Evolutionary conservation across 2,888 invertebrate species (phyloP), one percentile per base, ranked within the genome.

Genomic region (Sipunculus nudus): DNA sequence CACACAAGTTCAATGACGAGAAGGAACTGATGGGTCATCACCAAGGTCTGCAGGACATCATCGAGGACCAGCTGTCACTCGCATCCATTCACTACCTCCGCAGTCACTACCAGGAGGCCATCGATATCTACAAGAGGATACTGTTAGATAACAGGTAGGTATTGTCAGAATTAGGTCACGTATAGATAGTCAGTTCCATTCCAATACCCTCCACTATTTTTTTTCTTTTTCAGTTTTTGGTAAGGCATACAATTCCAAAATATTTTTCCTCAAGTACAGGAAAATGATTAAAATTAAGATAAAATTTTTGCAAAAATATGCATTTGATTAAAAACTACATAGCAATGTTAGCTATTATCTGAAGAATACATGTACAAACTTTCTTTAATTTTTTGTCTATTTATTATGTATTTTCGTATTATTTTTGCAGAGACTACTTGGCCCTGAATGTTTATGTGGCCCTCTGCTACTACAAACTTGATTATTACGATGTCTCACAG

Each of bases 381-480:
- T n/a, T n/a, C n/a, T n/a, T n/a, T n/a, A n/a, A n/a, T n/a, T n/a
- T n/a, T n/a, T n/a, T n/a, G n/a, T n/a, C n/a, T n/a, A n/a, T n/a
- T n/a, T n/a, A n/a, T n/a, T n/a, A n/a, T n/a, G n/a, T n/a, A n/a
- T n/a, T n/a, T n/a, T n/a, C n/a, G n/a, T n/a, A n/a, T 64, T 65
- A 55, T 59, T 54, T 59, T 86, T 86, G 29, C 84, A 94, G 95
- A 73, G 92, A 93, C 54, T 94, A 90, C 83, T 86, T 96, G 80
- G 98, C 98, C 0, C 84, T 99, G 61, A 97, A 99, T 84, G 95
- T 98, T 3, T 98, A 99, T 83, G 92, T 98, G 59, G 98, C 97
- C 0, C 85, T 98, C 19, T 99, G 98, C 80, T 98, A 98, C 85
- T 99, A 98, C 85, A 98, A 99, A 83, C 86, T 98, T 76, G 98